phyloP scores from a whole-genome alignment of 2,113 vertebrate genomes.

The Larimichthys crocea region DNA sequence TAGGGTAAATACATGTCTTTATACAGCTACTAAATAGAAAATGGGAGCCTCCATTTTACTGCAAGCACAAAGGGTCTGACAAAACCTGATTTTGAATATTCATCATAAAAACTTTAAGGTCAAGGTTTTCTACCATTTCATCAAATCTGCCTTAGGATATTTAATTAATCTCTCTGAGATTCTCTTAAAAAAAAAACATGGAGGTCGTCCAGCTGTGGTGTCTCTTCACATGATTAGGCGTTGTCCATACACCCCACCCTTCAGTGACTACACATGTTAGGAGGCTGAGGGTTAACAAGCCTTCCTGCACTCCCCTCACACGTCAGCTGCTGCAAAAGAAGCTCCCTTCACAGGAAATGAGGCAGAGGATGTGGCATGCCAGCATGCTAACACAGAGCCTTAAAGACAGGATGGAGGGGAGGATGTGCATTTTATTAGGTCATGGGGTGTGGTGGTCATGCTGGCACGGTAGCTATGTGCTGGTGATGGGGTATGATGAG shows the following conservation, averaged over 20 bases:
- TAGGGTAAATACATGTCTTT: conserved; percentile 50
- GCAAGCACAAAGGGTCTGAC: neutral
- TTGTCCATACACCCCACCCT: conserved; percentile 34
- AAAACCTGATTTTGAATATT: neutral
- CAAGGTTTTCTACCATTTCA: neutral
- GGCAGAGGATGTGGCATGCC: conserved; percentile 68
- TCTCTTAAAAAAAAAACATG: neutral
- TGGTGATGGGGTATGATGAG: conserved; percentile 23
- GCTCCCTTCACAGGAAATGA: conserved; percentile 72
- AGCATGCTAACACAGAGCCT: conserved; percentile 26
- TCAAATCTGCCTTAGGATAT: conserved; percentile 1
- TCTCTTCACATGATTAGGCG: conserved; percentile 17
- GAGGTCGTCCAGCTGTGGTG: neutral
- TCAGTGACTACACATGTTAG: conserved; percentile 3
- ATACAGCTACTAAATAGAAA: conserved; percentile 28
- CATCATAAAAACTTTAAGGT: neutral
- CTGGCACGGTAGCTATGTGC: conserved; percentile 13
- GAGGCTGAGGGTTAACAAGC: conserved; percentile 48
- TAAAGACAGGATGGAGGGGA: conserved; percentile 54
- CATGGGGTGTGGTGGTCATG: conserved; percentile 42
- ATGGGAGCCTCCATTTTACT: conserved; percentile 45
- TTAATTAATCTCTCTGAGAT: neutral
- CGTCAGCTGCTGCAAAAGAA: neutral
- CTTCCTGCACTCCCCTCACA: conserved; percentile 28
- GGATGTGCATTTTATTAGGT: conserved; percentile 40